Evolutionary conservation across 2,888 invertebrate species (phyloP).

Genomic region (Nezara viridula): DNA sequence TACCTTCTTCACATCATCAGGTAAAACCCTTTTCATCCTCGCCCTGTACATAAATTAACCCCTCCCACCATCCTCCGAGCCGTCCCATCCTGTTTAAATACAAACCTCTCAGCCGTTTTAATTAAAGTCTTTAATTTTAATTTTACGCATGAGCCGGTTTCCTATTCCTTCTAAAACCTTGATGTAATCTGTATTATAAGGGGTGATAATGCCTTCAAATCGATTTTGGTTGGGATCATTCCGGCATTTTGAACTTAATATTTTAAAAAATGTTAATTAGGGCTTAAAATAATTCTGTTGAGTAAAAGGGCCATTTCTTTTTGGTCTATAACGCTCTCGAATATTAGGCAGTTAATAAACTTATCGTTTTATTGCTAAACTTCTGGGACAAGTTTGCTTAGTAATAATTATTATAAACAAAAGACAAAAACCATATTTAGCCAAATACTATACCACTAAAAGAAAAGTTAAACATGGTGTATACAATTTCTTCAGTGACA

Average conservation of each 20-base stretch:
- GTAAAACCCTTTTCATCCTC: constrained; percentile 43
- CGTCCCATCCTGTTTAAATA: constrained; percentile 33
- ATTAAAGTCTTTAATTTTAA: constrained; percentile 46
- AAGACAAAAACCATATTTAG: too few relatives aligned
- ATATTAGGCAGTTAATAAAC: too few relatives aligned
- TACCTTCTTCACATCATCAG: constrained; percentile 48
- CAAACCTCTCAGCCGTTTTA: constrained; percentile 42
- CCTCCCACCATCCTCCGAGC: neutral
- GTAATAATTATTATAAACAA: too few relatives aligned
- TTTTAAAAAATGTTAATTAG: neutral
- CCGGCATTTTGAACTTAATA: neutral
- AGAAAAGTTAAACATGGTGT: too few relatives aligned
- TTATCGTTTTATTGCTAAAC: too few relatives aligned
- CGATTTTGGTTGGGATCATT: neutral
- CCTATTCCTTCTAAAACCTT: constrained; percentile 46
- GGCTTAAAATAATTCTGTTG: too few relatives aligned
- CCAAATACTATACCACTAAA: too few relatives aligned
- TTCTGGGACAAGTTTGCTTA: too few relatives aligned
- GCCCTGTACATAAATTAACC: constrained; percentile 38
- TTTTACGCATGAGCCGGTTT: constrained; percentile 25
- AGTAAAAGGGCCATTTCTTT: too few relatives aligned
- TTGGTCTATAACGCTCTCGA: too few relatives aligned
- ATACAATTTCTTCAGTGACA: too few relatives aligned
- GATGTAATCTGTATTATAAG: constrained; percentile 31
- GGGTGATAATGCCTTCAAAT: constrained; percentile 11